Evolutionary conservation across 2,888 invertebrate species (phyloP).

Genomic region (Fissipunctia ypsillon): DNA sequence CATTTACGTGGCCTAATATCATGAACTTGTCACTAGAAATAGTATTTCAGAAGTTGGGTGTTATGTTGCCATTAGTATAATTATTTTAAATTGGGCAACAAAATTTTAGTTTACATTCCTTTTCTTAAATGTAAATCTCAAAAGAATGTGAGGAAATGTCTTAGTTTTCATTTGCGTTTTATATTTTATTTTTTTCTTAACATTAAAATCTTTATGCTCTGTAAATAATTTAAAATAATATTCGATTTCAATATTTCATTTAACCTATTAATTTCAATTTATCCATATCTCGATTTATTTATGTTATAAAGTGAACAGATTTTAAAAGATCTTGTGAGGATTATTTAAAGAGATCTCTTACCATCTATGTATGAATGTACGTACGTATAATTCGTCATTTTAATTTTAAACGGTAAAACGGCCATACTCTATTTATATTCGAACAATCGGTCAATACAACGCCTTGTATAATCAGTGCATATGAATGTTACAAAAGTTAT

Average conservation of each 20-base stretch:
- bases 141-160: constrained; percentile 45
- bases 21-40: constrained; percentile 30
- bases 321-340: constrained; percentile 34
- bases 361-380: constrained; percentile 19
- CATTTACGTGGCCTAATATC: constrained; percentile 28
- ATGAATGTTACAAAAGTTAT: constrained; percentile 35
- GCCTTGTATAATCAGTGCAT: background rate
- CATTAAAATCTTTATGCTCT: constrained; percentile 37
- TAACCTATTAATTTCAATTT: constrained; percentile 32
- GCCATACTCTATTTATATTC: constrained; percentile 13
- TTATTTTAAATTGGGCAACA: constrained; percentile 44
- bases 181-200: constrained; percentile 38
- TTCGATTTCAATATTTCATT: constrained; percentile 31
- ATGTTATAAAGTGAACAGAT: constrained; percentile 23
- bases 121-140: constrained; percentile 54
- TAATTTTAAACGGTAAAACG: constrained; percentile 35
- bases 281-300: constrained; percentile 32
- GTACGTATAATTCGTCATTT: constrained; percentile 27
- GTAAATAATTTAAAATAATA: constrained; percentile 58
- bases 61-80: constrained; percentile 45
- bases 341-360: constrained; percentile 45
- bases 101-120: constrained; percentile 72
- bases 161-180: constrained; percentile 45
- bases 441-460: constrained; percentile 12
- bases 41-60: constrained; percentile 56